Base-by-base conservation (phyloP, 2,888 invertebrate genomes). In the Taphrorychus bicolor region DNA sequence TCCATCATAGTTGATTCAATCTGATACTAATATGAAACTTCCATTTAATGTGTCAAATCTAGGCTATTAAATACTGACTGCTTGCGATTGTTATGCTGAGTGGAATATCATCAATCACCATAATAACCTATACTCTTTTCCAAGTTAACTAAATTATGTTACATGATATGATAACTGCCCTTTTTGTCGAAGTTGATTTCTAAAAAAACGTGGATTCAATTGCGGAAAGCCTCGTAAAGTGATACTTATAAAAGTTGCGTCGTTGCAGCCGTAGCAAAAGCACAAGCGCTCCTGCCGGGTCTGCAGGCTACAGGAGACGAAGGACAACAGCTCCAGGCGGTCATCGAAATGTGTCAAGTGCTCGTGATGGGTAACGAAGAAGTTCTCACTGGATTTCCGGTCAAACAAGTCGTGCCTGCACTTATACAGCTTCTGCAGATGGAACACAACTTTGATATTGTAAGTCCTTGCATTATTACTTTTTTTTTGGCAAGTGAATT, bases 361-460 rank as follows among this genome's bases (percentile, higher is more conserved):
- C 86, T 98, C 62, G 97, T 98, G 32, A 98, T 98, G 98, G 98
- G 98, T 73, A 98, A 98, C 81, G 98, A 98, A 83, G 98, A 98
- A 82, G 97, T 97, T 0, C 86, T 98, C 59, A 94, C 97, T 42
- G 97, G 97, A n/a, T 98, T 99, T 82, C 98, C 98, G 0, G 95
- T 98, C 40, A 94, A 98, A 77, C 97, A 97, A 83, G 97, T 97
- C 14, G 97, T 98, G 53, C 97, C 98, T 0, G 96, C 97, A 4
- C 88, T 99, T 40, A 94, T 97, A 71, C 91, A 89, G 76, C 84
- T 99, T 65, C 88, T 99, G 18, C 92, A 95, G 58, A 96, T 97
- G 87, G 98, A 98, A 80, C 97, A 98, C 81, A 99, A 99, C 85
- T 98, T 98, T 84, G 98, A 98, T 83, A 97, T 99, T 87, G 91